Base-by-base conservation (phyloP, 1,140 invertebrate genomes). In the Dendroctonus ponderosae region DNA sequence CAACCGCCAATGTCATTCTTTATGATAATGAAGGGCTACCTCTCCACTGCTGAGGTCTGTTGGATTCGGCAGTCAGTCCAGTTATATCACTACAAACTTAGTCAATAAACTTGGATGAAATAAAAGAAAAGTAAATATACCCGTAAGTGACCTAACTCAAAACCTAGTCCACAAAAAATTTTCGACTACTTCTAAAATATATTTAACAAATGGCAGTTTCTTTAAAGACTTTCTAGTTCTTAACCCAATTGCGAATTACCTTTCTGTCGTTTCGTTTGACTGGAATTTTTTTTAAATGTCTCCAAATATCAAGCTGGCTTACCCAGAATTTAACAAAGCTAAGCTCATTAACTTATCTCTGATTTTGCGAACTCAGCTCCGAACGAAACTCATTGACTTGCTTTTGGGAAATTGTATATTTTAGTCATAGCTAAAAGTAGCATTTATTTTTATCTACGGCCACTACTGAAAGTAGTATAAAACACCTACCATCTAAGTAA, bases 351-450 rank as follows among this genome's bases (percentile, higher is more conserved):
- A n/a, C n/a, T n/a, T n/a, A n/a, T n/a, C n/a, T n/a, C n/a, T n/a
- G n/a, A n/a, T n/a, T n/a, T n/a, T n/a, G n/a, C n/a, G n/a, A n/a
- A n/a, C n/a, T n/a, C n/a, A n/a, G n/a, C n/a, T n/a, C n/a, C n/a
- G n/a, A n/a, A n/a, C n/a, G n/a, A n/a, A n/a, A n/a, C n/a, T n/a
- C n/a, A 72, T 77, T 49, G 71, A 79, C 57, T 41, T 77, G 12
- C 38, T 79, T 7, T 53, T 77, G 0, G 74, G 71, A 0, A 72
- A 73, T 9, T 72, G 73, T 37, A 14, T n/a, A 39, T 78, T 77
- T 68, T 78, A 71, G 68, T 58, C 75, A 11, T 49, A n/a, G n/a
- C n/a, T n/a, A n/a, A n/a, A n/a, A n/a, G n/a, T n/a, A n/a, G n/a
- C n/a, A n/a, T n/a, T n/a, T n/a, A n/a, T n/a, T n/a, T n/a, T n/a